Percentiles rank a stretch among this genome's conserved stretches.
phyloP scores from a whole-genome alignment of 2,113 vertebrate genomes.

The Sorex fumeus region DNA sequence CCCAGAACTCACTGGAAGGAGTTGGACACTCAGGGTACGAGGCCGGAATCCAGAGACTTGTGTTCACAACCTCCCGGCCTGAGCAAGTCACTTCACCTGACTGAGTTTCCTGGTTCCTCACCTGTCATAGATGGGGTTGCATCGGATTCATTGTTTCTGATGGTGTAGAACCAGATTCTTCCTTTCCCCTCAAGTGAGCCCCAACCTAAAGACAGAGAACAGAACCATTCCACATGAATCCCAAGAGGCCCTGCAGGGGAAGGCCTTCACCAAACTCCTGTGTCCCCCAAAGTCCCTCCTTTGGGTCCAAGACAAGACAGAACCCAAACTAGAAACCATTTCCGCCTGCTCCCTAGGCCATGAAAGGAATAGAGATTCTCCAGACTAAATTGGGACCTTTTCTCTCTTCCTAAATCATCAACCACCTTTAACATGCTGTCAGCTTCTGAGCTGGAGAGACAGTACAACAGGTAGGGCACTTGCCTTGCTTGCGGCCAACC shows the following conservation, averaged over 20 bases:
- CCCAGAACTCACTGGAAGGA: neutral
- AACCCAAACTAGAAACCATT: neutral
- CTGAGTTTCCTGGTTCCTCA: neutral
- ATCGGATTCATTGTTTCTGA: neutral
- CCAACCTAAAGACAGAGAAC: neutral
- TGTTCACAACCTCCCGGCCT: neutral
- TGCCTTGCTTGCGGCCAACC: too few relatives aligned
- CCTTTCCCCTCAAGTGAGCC: neutral
- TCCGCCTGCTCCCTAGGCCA: neutral
- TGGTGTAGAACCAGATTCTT: conserved; percentile 8
- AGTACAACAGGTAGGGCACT: too few relatives aligned
- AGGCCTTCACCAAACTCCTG: neutral
- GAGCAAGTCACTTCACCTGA: neutral
- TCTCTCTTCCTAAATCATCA: neutral
- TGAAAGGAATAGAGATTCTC: neutral
- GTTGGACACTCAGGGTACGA: neutral
- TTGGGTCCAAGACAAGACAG: neutral
- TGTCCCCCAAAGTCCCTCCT: neutral
- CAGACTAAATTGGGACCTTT: neutral
- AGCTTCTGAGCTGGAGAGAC: neutral
- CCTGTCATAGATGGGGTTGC: neutral
- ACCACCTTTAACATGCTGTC: neutral
- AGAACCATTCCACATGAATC: neutral
- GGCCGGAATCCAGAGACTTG: neutral
- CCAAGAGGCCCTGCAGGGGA: neutral